Conservation (phyloP, 2,113 vertebrate species). For the Xiphophorus hellerii region DNA sequence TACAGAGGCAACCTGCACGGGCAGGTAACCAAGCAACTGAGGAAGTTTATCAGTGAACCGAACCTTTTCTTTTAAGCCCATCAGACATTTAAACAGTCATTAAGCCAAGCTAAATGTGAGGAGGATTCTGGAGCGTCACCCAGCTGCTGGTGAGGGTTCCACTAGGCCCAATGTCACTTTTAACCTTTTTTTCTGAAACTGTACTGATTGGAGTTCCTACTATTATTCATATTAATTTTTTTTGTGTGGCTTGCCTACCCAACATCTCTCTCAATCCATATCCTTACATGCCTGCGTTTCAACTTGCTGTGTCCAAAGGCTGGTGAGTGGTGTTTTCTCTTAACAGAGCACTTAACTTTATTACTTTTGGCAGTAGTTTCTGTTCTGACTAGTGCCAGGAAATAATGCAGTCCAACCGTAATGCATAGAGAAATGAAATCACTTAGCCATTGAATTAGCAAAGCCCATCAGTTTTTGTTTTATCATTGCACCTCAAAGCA, state of each 20-base stretch:
- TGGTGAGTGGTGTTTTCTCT: slow-evolving; percentile 48
- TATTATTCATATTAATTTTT: neutral
- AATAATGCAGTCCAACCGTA: slow-evolving; percentile 58
- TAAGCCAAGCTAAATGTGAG: slow-evolving; percentile 61
- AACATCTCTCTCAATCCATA: neutral
- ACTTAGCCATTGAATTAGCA: slow-evolving; percentile 64
- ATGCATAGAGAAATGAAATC: slow-evolving; percentile 62
- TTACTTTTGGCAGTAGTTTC: slow-evolving; percentile 61
- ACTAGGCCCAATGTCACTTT: slow-evolving; percentile 47
- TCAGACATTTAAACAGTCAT: slow-evolving; percentile 75
- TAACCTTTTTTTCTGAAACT: slow-evolving; percentile 17
- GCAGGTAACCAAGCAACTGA: slow-evolving; percentile 80
- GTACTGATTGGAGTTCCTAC: neutral
- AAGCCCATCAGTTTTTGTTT: slow-evolving; percentile 67
- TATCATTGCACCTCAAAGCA: slow-evolving; percentile 67
- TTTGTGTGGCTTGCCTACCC: neutral
- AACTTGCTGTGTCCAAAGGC: slow-evolving; percentile 23
- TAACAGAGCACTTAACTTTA: slow-evolving; percentile 69
- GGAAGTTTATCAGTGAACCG: slow-evolving; percentile 54
- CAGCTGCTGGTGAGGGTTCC: slow-evolving; percentile 41
- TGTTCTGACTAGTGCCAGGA: slow-evolving; percentile 46
- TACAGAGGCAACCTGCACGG: slow-evolving; percentile 39
- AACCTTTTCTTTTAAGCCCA: slow-evolving; percentile 52
- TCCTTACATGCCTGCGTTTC: slow-evolving; percentile 2
- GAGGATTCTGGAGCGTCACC: slow-evolving; percentile 45